Conservation (phyloP, 2,113 vertebrate genomes). For the Rhinolophus ferrumequinum region DNA sequence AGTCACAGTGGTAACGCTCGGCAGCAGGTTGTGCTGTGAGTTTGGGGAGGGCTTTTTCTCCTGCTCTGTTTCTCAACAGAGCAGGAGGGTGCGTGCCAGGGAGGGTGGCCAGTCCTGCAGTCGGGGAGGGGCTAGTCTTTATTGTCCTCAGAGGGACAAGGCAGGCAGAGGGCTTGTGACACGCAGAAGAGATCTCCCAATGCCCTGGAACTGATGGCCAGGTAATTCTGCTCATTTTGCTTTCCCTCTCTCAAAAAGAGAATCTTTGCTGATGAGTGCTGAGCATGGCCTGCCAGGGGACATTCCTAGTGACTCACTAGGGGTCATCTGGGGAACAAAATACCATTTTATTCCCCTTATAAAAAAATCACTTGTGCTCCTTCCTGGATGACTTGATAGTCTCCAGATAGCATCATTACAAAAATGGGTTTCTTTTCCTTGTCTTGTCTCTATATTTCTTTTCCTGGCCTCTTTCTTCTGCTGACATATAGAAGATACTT, state of each 20-base stretch:
- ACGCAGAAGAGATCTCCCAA: rapidly evolving
- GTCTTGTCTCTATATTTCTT: neutral
- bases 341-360: neutral
- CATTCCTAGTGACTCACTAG: neutral
- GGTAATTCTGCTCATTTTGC: neutral
- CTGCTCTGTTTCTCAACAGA: rapidly evolving
- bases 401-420: neutral
- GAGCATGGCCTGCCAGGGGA: neutral
- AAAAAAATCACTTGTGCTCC: neutral
- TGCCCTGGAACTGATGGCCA: rapidly evolving
- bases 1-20: rapidly evolving
- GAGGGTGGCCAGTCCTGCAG: neutral
- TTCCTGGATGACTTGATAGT: neutral
- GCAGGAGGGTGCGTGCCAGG: neutral
- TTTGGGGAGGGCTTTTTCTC: no score
- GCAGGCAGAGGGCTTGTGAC: neutral
- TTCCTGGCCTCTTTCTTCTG: neutral
- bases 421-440: neutral
- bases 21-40: neutral
- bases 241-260: neutral
- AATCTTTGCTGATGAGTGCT: neutral
- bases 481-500: neutral
- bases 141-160: neutral
- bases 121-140: neutral
- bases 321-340: neutral